Conservation (phyloP, 2,797 vertebrate genomes). For the Etheostoma nigrum region DNA sequence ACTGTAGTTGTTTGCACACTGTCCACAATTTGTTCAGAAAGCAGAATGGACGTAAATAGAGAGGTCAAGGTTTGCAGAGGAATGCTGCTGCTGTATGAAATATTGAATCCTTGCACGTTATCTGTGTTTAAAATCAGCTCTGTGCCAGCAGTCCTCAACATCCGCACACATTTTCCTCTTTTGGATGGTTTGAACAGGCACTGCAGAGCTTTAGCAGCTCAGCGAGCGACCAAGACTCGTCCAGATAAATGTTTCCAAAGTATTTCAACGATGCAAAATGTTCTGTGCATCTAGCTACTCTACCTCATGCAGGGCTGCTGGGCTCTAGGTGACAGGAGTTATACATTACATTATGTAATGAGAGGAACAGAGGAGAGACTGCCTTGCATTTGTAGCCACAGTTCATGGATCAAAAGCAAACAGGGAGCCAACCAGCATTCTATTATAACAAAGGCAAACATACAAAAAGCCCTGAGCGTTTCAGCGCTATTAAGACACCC, state of each 20-base stretch:
- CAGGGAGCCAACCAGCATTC: constrained; percentile 67
- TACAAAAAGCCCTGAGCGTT: constrained; percentile 77
- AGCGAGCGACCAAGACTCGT: not conserved
- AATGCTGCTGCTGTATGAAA: not conserved
- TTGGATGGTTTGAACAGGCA: not conserved
- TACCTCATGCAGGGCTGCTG: not conserved
- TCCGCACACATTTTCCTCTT: constrained; percentile 15
- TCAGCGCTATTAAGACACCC: constrained; percentile 80
- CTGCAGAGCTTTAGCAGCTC: constrained; percentile 19
- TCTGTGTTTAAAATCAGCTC: constrained; percentile 22
- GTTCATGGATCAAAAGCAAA: constrained; percentile 78
- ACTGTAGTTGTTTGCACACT: constrained; percentile 8
- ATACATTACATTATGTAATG: constrained; percentile 50
- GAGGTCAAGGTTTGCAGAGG: constrained; percentile 20
- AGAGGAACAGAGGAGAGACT: constrained; percentile 34
- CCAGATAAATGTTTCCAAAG: constrained; percentile 13
- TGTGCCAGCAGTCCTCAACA: not conserved
- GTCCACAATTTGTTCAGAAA: constrained; percentile 6
- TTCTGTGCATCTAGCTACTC: not conserved
- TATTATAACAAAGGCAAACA: constrained; percentile 78
- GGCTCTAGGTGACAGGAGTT: constrained; percentile 23
- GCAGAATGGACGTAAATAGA: constrained; percentile 4
- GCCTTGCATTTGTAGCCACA: constrained; percentile 59
- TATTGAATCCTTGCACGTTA: not conserved
- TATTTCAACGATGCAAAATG: not conserved